Conservation (phyloP, 2,113 vertebrate genomes). For the Corythaeola cristata region DNA sequence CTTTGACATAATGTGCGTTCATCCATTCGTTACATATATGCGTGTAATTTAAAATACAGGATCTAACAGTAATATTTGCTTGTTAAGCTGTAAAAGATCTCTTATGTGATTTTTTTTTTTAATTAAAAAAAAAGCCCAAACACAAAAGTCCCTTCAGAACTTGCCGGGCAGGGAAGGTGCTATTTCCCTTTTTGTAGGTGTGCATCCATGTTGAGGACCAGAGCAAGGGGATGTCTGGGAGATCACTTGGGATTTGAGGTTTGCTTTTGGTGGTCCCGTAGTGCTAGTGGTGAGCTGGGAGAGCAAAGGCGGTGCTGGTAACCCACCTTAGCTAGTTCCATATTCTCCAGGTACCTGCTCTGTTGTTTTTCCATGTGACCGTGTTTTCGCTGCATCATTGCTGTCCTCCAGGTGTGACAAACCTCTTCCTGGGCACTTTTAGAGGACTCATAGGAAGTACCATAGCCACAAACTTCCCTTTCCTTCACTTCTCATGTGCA, state of each 20-base stretch:
- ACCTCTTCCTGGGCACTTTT: not conserved
- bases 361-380: not conserved
- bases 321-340: not conserved
- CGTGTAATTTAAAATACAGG: not conserved
- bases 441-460: not conserved
- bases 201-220: not conserved
- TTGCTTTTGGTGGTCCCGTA: not conserved
- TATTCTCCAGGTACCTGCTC: not conserved
- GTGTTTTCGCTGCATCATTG: slow-evolving; percentile 11
- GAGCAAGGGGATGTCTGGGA: not conserved
- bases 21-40: not conserved
- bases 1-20: not conserved
- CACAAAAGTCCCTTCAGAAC: not conserved
- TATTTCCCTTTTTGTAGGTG: not conserved
- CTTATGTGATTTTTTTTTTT: not conserved
- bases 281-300: not conserved
- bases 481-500: not conserved
- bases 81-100: not conserved
- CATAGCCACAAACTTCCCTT: not conserved
- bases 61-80: not conserved
- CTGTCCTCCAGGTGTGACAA: not conserved
- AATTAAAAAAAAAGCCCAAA: not conserved
- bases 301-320: not conserved
- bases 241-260: not conserved
- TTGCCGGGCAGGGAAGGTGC: not conserved